Percentiles rank a stretch among this genome's conserved stretches.
Evolutionary conservation across 1,140 invertebrate species (phyloP).

Genomic region (Sipha flava): DNA sequence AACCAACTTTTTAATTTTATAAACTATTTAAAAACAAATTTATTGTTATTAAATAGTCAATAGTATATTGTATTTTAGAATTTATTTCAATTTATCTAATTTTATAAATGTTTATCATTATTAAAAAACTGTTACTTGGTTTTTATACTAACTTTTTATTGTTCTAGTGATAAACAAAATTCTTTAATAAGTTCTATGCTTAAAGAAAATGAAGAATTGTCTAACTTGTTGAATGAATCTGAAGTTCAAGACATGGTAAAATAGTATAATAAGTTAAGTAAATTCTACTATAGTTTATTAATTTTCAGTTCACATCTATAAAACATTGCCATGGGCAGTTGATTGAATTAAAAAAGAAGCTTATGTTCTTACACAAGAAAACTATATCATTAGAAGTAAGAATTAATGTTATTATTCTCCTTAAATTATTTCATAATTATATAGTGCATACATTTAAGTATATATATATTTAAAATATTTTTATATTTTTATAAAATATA

Average conservation of each 20-base stretch:
- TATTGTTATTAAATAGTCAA: no score
- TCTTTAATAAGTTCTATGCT: not conserved
- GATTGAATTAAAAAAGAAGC: not conserved
- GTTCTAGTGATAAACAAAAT: conserved; percentile 3
- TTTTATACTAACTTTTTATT: not conserved
- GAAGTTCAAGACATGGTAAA: conserved; percentile 13
- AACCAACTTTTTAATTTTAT: no score
- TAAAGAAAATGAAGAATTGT: conserved; percentile 12
- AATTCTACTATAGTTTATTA: not conserved
- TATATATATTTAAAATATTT: no score
- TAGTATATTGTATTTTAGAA: no score
- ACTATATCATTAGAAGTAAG: not conserved
- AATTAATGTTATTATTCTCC: not conserved
- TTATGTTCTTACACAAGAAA: not conserved
- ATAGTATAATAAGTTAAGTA: not conserved
- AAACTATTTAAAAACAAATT: no score
- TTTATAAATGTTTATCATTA: not conserved
- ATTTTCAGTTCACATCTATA: not conserved
- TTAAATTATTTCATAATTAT: not conserved
- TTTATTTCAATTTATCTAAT: not conserved
- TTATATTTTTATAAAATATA: no score
- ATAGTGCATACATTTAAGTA: not conserved
- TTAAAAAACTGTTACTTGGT: not conserved
- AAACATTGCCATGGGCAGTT: not conserved
- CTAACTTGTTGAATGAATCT: not conserved